phyloP scores from a whole-genome alignment of 1,140 invertebrate genomes.

The Sminthurides bifidus region DNA sequence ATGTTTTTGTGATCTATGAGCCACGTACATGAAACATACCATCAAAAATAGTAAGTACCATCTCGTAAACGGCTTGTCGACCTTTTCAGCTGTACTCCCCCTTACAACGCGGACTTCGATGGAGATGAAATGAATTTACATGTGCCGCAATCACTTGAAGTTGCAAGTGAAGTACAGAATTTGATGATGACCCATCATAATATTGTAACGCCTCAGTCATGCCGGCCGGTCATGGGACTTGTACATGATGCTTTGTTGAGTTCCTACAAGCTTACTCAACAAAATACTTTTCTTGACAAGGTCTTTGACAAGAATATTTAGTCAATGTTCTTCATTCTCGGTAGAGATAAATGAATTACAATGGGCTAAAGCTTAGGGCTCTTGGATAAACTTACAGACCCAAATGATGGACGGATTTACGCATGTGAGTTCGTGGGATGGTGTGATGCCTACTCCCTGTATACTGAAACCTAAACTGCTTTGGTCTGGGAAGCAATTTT shows the following conservation, averaged over 20 bases:
- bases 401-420: constrained; percentile 94
- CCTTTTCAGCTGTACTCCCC: constrained; percentile 76
- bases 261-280: constrained; percentile 97
- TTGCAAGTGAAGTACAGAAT: constrained; percentile 93
- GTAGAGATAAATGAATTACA: neutral
- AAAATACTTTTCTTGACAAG: constrained; percentile 95
- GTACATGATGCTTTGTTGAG: constrained; percentile 97
- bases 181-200: constrained; percentile 93
- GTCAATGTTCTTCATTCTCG: neutral
- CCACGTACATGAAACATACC: neutral
- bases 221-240: constrained; percentile 99
- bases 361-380: neutral
- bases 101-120: constrained; percentile 99
- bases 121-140: constrained; percentile 99
- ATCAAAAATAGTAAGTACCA: neutral
- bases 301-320: constrained; percentile 33
- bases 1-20: neutral
- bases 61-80: neutral
- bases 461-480: constrained; percentile 95
- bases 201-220: constrained; percentile 95
- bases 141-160: constrained; percentile 97
- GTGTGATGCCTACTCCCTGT: constrained; percentile 94
- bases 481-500: constrained; percentile 97
- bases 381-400: neutral
- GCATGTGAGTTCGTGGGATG: constrained; percentile 98